These are phyloP conservation scores for Galbula dea DNA, from an alignment of 2,113 vertebrate species.

Conservation along the genomic window DNA sequence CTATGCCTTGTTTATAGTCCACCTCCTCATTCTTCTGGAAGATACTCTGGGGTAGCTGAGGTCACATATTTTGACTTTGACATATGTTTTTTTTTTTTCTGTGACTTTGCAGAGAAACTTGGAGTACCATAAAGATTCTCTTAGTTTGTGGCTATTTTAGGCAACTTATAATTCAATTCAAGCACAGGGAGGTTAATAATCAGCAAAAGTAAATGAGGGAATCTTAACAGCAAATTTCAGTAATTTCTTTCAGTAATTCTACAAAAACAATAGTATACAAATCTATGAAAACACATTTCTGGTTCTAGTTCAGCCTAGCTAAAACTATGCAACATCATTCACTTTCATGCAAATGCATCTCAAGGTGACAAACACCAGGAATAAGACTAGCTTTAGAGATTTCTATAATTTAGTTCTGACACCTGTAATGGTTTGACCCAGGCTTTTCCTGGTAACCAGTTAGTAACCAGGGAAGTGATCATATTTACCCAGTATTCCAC, in stretches of 20 bases:
- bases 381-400: not conserved
- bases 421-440: too few species aligned
- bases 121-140: not conserved
- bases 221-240: not conserved
- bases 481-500: too few species aligned
- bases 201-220: not conserved
- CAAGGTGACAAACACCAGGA: not conserved
- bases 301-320: not conserved
- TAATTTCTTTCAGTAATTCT: not conserved
- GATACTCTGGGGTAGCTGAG: not conserved
- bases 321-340: not conserved
- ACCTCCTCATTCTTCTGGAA: not conserved
- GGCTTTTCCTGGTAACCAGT: too few species aligned
- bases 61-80: not conserved
- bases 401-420: not conserved
- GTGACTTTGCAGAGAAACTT: not conserved
- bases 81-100: not conserved
- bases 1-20: not conserved
- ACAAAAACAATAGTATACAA: not conserved
- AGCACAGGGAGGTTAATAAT: not conserved
- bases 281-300: not conserved
- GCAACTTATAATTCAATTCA: not conserved
- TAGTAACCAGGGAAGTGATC: too few species aligned
- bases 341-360: not conserved
- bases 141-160: not conserved